Evolutionary conservation across 2,888 invertebrate species (phyloP).

Genomic region (Exephanes ischioxanthus): DNA sequence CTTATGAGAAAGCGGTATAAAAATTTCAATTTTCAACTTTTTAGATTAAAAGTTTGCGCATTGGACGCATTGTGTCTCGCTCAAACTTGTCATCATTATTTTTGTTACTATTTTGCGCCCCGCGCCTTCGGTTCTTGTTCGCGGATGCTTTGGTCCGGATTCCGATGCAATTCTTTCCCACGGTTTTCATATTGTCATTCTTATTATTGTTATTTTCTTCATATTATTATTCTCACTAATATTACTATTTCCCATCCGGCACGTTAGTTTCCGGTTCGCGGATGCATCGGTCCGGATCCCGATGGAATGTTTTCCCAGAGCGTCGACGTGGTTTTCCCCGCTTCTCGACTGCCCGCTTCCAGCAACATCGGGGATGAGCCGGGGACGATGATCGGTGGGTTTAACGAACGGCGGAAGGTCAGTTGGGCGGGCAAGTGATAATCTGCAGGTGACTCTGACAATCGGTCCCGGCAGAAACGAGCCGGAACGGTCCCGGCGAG

Average conservation of each 20-base stretch:
- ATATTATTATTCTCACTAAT: constrained; percentile 20
- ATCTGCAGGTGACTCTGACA: constrained; percentile 82
- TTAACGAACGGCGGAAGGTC: constrained; percentile 41
- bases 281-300: background rate
- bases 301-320: constrained; percentile 23
- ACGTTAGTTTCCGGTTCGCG: background rate
- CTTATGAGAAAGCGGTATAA: no score
- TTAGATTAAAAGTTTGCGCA: constrained; percentile 10
- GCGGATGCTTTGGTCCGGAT: background rate
- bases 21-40: no score
- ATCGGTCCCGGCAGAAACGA: constrained; percentile 71
- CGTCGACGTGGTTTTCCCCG: constrained; percentile 29
- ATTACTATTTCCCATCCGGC: constrained; percentile 16
- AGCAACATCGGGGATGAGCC: background rate
- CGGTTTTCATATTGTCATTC: constrained; percentile 63
- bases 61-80: no score
- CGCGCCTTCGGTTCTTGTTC: background rate
- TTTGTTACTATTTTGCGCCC: no score
- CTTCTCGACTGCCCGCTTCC: constrained; percentile 2
- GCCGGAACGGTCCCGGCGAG: constrained; percentile 56
- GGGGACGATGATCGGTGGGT: constrained; percentile 63
- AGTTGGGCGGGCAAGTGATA: constrained; percentile 81
- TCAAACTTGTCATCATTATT: no score
- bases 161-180: background rate
- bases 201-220: constrained; percentile 14